Conservation (phyloP, 2,113 vertebrate genomes). For the Microtus pennsylvanicus region DNA sequence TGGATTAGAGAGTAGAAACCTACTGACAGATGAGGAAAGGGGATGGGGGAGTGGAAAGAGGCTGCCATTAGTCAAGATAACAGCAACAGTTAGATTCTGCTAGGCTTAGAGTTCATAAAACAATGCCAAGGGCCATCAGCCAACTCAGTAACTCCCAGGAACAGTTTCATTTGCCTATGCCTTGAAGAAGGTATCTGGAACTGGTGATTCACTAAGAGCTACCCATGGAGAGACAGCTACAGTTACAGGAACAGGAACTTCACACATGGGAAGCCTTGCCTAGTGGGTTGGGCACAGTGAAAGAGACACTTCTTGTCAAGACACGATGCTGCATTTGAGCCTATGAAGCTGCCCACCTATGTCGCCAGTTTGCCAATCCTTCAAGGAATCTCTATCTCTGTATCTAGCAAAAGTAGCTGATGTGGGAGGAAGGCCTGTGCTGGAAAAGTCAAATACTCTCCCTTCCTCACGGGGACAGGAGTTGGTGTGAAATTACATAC, state of each 20-base stretch:
- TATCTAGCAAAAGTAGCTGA: not conserved
- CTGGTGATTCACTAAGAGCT: too few species aligned
- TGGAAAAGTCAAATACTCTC: not conserved
- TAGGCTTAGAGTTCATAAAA: not conserved
- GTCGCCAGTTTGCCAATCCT: not conserved
- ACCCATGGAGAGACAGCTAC: not conserved
- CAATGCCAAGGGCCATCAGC: not conserved
- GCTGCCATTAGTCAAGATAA: not conserved
- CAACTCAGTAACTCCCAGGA: not conserved
- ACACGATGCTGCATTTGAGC: not conserved
- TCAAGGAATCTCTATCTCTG: not conserved
- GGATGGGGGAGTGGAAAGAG: not conserved
- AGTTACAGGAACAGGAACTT: not conserved
- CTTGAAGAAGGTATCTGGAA: not conserved
- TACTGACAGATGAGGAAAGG: not conserved
- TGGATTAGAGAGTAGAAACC: not conserved
- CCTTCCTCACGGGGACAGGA: not conserved
- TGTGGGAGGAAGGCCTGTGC: not conserved
- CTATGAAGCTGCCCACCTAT: not conserved
- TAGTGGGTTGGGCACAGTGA: too few species aligned
- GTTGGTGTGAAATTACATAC: not conserved
- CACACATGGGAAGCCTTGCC: rapidly evolving
- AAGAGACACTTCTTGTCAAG: not conserved
- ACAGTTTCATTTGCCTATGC: not conserved
- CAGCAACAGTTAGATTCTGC: not conserved